Base-by-base conservation (phyloP, 2,888 invertebrate genomes). In the Cheilosia scutellata region DNA sequence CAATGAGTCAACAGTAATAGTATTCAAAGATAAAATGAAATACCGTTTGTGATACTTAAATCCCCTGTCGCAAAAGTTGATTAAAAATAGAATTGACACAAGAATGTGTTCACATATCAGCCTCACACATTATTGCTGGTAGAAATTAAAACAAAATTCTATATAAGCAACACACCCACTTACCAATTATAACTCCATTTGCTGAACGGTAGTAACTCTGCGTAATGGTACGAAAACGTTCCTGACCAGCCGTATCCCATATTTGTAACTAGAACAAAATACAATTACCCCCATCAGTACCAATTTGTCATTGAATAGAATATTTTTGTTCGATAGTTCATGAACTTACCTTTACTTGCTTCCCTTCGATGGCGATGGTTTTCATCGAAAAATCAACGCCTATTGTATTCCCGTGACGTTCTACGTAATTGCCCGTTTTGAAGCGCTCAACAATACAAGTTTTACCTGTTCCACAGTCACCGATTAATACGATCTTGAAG, bases 381-480 rank as follows among this genome's bases (percentile, higher is more conserved):
- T 98, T 98, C 98, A 98, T 99, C 84, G 98, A 98, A 94, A 99
- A 99, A 93, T 99, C 98, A 75, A 99, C 98, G 87, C 98, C 98
- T 91, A 99, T 99, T 60, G 99, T 99, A 91, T 97, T 98, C 79
- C 98, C 98, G 93, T 98, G 98, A 88, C 97, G 94, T 93, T 99
- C 98, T 88, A 98, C 96, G 91, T 97, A 99, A 89, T 97, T 98
- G 82, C 98, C 99, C 84, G 98, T 97, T 92, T 98, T 98, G 93
- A 99, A 97, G 89, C 98, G 95, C 93, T 98, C 98, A 80, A 99
- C 98, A 88, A 99, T 97, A 95, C 96, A 98, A 86, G 98, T 98
- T 94, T 98, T 98, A 33, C 98, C 97, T 40, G 97, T 96, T 31
- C 96, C 96, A 93, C 96, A 97, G 90, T 97, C 97, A 66, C 98